Percentiles rank a stretch among this genome's conserved stretches.
phyloP scores from a whole-genome alignment of 2,113 vertebrate genomes.

The Laticauda laticaudata region DNA sequence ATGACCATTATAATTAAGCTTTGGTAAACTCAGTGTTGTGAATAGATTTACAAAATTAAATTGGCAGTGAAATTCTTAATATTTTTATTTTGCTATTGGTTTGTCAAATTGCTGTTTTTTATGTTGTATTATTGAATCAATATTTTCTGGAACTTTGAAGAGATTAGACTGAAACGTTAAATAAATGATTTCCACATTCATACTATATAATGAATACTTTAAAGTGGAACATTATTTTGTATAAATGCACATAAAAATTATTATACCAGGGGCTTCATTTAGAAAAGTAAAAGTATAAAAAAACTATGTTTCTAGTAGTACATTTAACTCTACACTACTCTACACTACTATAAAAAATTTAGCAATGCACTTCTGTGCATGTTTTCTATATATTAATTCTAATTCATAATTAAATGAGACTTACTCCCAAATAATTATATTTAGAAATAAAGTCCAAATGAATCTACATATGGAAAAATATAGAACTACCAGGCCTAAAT shows the following conservation, averaged over 20 bases:
- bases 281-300: neutral
- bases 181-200: neutral
- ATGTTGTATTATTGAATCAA: neutral
- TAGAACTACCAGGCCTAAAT: neutral
- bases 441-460: neutral
- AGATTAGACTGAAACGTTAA: neutral
- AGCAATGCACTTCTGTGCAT: neutral
- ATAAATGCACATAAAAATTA: conserved; percentile 11
- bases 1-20: neutral
- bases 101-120: neutral
- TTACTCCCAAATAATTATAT: neutral
- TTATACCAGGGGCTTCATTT: neutral
- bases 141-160: neutral
- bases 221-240: conserved; percentile 15
- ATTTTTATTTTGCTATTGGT: neutral
- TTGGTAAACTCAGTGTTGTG: neutral
- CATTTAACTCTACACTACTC: neutral
- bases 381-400: neutral
- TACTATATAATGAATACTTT: neutral
- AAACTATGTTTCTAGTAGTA: neutral
- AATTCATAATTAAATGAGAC: neutral
- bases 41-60: neutral
- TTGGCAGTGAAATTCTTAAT: neutral
- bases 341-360: neutral
- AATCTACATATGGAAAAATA: neutral